Evolutionary conservation across 2,113 vertebrate genomes (phyloP), one percentile per base, ranked within the genome.

Genomic region (Sclerurus mexicanus): DNA sequence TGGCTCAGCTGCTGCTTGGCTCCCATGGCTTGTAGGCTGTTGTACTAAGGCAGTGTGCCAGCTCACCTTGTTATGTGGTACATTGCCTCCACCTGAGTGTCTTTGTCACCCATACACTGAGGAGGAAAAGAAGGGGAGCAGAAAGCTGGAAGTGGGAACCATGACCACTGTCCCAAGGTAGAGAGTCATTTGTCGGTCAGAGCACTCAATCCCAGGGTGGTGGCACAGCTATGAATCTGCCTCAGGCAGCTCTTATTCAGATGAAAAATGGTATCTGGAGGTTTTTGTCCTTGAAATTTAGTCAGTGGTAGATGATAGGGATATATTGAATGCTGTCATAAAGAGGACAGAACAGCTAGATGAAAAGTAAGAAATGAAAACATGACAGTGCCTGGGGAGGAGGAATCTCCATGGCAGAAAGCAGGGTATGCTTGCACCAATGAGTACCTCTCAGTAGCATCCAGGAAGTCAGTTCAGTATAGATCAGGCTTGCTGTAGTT

Each of bases 351-450:
- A 86, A 46, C 62, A 53, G 59, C 62, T 50, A 73, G 37, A 20
- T 66, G 46, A 83, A 89, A 82, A 1, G 9, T 52, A 63, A 68
- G 84, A 60, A 75, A 88, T 6, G 37, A 55, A 86, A 91, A 64
- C 0, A 1, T 91, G 78, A 28, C 21, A 15, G n/a, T 55, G 46
- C 12, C 25, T 78, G 12, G 50, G 63, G 76, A 96, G 81, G 64
- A 92, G 62, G 58, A 89, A 90, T 78, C 74, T 93, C 91, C 46
- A 11, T 31, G 81, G 87, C 83, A 96, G 94, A 92, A 87, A 93
- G 67, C 46, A 85, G 78, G 42, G 35, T 73, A 19, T 78, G 88
- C 55, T 95, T 53, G 23, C 40, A 62, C 63, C 37, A 14, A 6
- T 4, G 24, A 77, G 2, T 23, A 25, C 14, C 9, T 63, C 47